Evolutionary conservation across 2,113 vertebrate species (phyloP).

Genomic region (Lagopus muta): DNA sequence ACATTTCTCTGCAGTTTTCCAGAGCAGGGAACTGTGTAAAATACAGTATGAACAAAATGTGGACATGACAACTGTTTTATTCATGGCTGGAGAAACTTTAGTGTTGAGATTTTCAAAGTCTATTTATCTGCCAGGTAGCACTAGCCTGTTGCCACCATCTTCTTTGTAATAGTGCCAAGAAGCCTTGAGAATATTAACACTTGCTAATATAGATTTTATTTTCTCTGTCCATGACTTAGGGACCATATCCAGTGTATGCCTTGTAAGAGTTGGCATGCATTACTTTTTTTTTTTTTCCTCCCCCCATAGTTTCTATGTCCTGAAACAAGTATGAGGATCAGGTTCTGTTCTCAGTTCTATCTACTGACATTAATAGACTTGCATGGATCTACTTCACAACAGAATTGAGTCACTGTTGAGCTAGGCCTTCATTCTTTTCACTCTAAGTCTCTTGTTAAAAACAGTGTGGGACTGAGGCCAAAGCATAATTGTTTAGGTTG

Average conservation of each 20-base stretch:
- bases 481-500: background rate
- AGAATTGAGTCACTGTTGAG: background rate
- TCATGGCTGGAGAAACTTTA: background rate
- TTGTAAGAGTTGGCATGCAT: background rate
- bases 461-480: background rate
- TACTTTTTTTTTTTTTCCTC: background rate
- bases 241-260: background rate
- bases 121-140: background rate
- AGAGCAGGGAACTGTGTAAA: background rate
- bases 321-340: background rate
- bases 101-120: background rate
- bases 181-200: background rate
- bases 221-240: background rate
- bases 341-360: background rate
- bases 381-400: background rate
- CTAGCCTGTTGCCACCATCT: background rate
- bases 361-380: background rate
- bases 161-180: background rate
- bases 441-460: background rate
- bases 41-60: background rate
- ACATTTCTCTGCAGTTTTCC: background rate
- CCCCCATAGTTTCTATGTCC: background rate
- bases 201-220: background rate
- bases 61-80: background rate
- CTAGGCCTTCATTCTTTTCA: background rate